Base-by-base conservation (phyloP, 2,113 vertebrate species). In the Myotis yumanensis region DNA sequence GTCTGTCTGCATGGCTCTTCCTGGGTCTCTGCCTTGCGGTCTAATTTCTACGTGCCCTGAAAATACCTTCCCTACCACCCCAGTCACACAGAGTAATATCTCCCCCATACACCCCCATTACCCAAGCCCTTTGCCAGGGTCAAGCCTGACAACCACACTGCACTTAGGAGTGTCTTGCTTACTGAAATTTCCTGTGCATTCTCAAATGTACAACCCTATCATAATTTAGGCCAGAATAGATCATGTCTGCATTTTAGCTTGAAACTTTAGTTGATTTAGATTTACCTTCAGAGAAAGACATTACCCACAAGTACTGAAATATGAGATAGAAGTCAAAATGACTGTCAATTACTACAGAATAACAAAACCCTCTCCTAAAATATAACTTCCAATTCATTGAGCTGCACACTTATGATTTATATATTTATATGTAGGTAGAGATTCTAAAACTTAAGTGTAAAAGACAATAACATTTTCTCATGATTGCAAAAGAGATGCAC, bases 201-300 rank as follows among this genome's bases (percentile, higher is more conserved):
- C 32, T 89, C 22, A 28, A 32, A 32, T 51, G 15, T 57, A 54
- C 28, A 62, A 3, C 7, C 64, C 37, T 5, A 17, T 37, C 43
- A 18, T 80, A 37, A 43, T 46, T 72, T 52, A 75, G 37, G 30
- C 48, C n/a, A 80, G 77, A 86, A 54, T 35, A 73, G 40, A 86
- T 35, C 32, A 64, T 28, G 14, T 11, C 68, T 77, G 86, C 73
- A 40, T 37, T 68, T 90, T 40, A 15, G 92, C 46, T 30, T 88
- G 93, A 77, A 94, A 82, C 30, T 95, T 88, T 10, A 88, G 2
- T 43, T n/a, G 73, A 52, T 22, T 52, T 32, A 71, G 23, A 80
- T 79, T 73, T 59, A 17, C 43, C 10, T 86, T 96, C 81, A 68
- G 25, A 73, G 46, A 94, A 89, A 94, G 72, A 81, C 48, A 32